phyloP scores from a whole-genome alignment of 2,888 invertebrate species.

The Deroplatys truncata region DNA sequence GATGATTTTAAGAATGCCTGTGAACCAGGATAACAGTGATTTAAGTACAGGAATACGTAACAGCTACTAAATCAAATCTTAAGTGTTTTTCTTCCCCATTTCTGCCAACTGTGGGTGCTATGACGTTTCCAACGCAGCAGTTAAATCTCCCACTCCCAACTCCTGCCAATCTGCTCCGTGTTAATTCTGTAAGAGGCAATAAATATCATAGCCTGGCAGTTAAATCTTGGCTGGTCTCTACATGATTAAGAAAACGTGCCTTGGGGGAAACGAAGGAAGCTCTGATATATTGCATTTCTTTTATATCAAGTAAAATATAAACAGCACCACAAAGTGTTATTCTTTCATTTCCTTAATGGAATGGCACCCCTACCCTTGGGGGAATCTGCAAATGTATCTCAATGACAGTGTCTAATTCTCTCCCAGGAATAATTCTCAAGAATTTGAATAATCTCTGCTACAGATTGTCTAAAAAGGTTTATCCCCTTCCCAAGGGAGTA shows the following conservation, averaged over 20 bases:
- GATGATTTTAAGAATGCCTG: too few species aligned
- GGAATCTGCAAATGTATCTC: background rate
- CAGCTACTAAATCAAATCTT: too few species aligned
- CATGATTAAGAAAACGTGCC: background rate
- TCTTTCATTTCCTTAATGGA: background rate
- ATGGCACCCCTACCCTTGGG: background rate
- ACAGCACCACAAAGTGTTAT: background rate
- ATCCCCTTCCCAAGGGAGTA: background rate
- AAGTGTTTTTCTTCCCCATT: too few species aligned
- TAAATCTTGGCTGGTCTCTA: background rate
- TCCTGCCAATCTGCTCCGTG: background rate
- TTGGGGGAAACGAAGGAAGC: background rate
- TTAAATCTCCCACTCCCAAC: background rate
- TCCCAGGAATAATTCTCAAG: background rate
- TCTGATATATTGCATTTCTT: background rate
- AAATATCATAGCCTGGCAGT: background rate
- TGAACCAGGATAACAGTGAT: too few species aligned
- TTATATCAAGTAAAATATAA: background rate
- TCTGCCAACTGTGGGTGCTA: too few species aligned
- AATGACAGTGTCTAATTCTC: background rate
- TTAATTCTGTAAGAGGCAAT: background rate
- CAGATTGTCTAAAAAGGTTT: background rate
- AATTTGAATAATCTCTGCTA: background rate
- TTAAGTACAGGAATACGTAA: too few species aligned
- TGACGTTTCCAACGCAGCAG: background rate